phyloP scores from a whole-genome alignment of 2,113 vertebrate species.

The Charadrius vociferus region DNA sequence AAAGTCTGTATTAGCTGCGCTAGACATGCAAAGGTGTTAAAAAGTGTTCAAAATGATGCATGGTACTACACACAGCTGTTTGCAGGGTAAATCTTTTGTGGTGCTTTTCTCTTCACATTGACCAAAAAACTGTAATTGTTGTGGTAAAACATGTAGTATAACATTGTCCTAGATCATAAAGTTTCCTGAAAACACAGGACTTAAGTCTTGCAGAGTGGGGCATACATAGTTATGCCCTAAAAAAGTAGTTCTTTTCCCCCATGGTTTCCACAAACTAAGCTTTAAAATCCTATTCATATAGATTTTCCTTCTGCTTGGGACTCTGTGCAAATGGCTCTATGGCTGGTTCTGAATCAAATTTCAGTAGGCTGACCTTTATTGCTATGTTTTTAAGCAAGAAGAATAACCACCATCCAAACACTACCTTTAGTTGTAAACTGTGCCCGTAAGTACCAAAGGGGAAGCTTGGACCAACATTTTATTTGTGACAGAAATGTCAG shows the following conservation, averaged over 20 bases:
- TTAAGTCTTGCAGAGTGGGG: not conserved
- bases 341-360: not conserved
- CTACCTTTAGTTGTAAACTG: not conserved
- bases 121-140: rapidly evolving
- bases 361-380: not conserved
- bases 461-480: not conserved
- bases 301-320: not conserved
- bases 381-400: not conserved
- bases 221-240: not conserved
- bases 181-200: not conserved
- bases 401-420: not conserved
- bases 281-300: not conserved
- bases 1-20: not conserved
- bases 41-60: not conserved
- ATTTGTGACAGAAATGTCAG: not conserved
- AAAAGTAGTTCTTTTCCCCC: rapidly evolving
- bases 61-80: not conserved
- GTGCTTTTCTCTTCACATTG: not conserved
- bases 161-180: not conserved
- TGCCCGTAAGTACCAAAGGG: not conserved
- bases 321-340: not conserved
- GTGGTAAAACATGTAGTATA: not conserved
- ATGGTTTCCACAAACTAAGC: not conserved
- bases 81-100: not conserved
- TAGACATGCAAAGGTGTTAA: not conserved